A percentile compares a stretch with the other conserved stretches of the same genome.
Evolutionary conservation across 2,797 vertebrate genomes (phyloP).

Genomic region (Phrynocephalus guinanensis): DNA sequence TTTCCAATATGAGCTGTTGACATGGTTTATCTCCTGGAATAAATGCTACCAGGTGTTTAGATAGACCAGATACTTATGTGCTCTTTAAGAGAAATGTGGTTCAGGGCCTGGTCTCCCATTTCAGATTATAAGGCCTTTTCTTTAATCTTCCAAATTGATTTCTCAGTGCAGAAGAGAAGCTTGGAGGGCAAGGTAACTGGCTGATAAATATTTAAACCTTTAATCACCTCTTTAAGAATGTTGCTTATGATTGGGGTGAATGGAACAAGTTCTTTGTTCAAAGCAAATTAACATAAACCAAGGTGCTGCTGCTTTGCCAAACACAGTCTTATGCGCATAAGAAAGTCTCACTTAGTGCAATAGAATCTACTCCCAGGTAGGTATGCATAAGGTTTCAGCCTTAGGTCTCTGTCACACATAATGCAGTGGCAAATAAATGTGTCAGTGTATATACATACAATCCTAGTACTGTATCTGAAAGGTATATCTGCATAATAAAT

Average conservation of each 20-base stretch:
- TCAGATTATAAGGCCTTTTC: background rate
- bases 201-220: background rate
- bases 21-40: background rate
- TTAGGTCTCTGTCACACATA: background rate
- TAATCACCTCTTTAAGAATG: background rate
- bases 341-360: background rate
- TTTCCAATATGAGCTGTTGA: background rate
- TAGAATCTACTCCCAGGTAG: background rate
- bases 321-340: background rate
- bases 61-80: background rate
- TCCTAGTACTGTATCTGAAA: background rate
- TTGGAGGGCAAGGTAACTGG: background rate
- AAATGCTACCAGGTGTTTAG: background rate
- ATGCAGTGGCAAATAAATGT: background rate
- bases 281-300: background rate
- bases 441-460: too few species aligned
- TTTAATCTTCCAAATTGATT: background rate
- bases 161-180: background rate
- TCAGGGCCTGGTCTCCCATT: background rate
- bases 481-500: background rate
- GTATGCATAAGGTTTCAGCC: background rate
- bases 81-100: background rate
- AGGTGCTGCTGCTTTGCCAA: background rate
- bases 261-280: background rate
- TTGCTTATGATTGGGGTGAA: conserved; percentile 3